Evolutionary conservation across 1,140 invertebrate genomes (phyloP), one percentile per base, ranked within the genome.

Genomic region (Anastatus disparis): DNA sequence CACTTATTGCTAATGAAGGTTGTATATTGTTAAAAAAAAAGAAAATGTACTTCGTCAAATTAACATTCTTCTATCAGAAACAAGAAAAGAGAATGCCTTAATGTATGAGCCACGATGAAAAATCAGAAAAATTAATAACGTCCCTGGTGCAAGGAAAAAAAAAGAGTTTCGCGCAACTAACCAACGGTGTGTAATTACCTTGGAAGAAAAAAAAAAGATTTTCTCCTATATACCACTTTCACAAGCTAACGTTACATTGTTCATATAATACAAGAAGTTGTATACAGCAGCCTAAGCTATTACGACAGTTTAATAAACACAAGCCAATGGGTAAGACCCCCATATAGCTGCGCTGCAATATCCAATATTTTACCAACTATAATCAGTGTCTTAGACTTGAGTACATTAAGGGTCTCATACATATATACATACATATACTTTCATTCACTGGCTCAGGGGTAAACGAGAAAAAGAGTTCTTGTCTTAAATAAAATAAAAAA

Each of bases 251-350:
- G 20, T 52, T 26, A 24, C 48, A 44, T 44, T 59, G 56, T 44
- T 59, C n/a, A 8, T 17, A 27, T 31, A 31, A n/a, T n/a, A n/a
- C n/a, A n/a, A 31, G n/a, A 38, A 24, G 7, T 58, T 4, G 15
- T n/a, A n/a, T n/a, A n/a, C 13, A 40, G 31, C 31, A 35, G n/a
- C 6, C n/a, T n/a, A n/a, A n/a, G 27, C 31, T 31, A 52, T 68
- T 68, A 68, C 56, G 35, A 61, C 66, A 61, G 66, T 59, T 68
- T 68, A 68, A 70, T 69, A 44, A n/a, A n/a, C 48, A 44, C 9
- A 31, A 35, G 53, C 20, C 27, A 13, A 40, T 42, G 29, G 20
- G 31, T 4, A 6, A 35, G 31, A 35, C 31, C 10, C n/a, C n/a
- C n/a, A n/a, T n/a, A n/a, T n/a, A 55, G 27, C 52, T 17, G 17